These are phyloP conservation scores for Phthorimaea operculella DNA, from an alignment of 1,140 invertebrate genomes.

Conservation along the genomic window DNA sequence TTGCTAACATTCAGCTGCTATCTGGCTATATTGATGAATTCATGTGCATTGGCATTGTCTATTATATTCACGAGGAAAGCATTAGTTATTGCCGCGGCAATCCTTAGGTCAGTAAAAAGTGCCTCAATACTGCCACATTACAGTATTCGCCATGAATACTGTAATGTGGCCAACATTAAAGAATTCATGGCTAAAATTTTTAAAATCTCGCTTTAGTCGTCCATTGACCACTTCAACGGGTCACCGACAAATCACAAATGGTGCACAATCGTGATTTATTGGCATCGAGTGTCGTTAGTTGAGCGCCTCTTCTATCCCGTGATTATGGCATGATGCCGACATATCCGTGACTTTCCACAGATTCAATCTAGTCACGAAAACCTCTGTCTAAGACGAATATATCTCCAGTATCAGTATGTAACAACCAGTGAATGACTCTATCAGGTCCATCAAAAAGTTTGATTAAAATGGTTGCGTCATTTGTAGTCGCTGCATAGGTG, in stretches of 20 bases:
- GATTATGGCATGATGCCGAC: background rate
- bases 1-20: no score
- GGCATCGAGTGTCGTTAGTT: background rate
- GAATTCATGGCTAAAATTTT: background rate
- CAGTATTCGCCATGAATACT: no score
- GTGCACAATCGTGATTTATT: background rate
- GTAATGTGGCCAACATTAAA: background rate
- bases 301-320: background rate
- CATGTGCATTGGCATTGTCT: no score
- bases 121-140: no score
- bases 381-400: constrained; percentile 3
- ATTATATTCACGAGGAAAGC: no score
- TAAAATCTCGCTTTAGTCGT: background rate
- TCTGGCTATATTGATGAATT: no score
- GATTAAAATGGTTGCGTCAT: constrained; percentile 8
- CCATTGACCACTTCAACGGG: background rate
- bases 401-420: background rate
- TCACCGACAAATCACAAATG: background rate
- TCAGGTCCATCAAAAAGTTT: background rate
- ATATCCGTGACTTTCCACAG: background rate
- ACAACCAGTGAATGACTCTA: background rate
- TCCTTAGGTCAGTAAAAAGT: no score
- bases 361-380: background rate
- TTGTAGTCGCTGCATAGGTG: constrained; percentile 14
- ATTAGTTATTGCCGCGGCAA: no score